Evolutionary conservation across 1,140 invertebrate genomes (phyloP).

Genomic region (Scylla paramamosain): DNA sequence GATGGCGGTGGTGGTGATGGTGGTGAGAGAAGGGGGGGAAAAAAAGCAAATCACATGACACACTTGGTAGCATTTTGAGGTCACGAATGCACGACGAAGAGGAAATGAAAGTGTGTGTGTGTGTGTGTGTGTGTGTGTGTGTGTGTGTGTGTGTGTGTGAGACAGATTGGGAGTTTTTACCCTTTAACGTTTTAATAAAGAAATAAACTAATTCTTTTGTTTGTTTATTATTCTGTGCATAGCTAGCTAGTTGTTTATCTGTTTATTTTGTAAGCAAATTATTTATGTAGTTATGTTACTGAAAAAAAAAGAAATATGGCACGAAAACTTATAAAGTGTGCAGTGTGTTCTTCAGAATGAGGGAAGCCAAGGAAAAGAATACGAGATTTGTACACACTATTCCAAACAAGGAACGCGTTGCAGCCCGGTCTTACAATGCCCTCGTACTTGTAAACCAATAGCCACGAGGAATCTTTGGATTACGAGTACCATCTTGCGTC

Average conservation of each 20-base stretch:
- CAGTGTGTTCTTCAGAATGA: too few species aligned
- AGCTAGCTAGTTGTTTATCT: too few species aligned
- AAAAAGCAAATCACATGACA: background rate
- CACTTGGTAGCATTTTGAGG: background rate
- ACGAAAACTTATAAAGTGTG: too few species aligned
- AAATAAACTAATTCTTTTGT: too few species aligned
- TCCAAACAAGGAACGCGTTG: too few species aligned
- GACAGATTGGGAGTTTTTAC: background rate
- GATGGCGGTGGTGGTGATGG: background rate
- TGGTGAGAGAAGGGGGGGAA: background rate
- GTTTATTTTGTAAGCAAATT: too few species aligned
- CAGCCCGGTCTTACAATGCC: too few species aligned
- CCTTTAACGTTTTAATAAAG: too few species aligned
- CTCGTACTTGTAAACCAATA: background rate
- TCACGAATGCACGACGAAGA: background rate
- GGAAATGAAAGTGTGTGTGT: background rate
- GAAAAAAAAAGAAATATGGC: background rate
- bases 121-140: constrained; percentile 20
- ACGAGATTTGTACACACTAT: too few species aligned
- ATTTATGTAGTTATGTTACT: background rate
- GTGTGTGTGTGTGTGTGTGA: constrained; percentile 11
- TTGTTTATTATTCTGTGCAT: too few species aligned
- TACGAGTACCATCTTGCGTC: background rate
- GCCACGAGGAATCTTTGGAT: background rate
- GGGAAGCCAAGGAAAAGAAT: too few species aligned